phyloP scores from a whole-genome alignment of 2,113 vertebrate species.

The Crypturellus undulatus region DNA sequence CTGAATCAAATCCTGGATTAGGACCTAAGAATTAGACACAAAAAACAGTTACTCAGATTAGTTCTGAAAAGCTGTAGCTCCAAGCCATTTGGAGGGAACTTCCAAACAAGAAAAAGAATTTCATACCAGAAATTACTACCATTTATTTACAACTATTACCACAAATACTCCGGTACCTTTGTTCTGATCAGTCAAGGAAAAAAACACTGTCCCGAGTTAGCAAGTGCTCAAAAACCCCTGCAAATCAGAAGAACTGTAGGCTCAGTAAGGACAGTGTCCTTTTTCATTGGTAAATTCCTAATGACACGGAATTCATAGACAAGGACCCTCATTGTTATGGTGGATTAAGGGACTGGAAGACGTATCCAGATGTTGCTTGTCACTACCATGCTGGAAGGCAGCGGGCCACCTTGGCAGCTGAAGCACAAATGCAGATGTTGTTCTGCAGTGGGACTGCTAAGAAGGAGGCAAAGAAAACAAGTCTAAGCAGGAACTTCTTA shows the following conservation, averaged over 20 bases:
- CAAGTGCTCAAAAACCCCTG: neutral
- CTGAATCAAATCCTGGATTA: neutral
- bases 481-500: neutral
- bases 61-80: neutral
- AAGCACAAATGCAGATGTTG: neutral
- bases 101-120: neutral
- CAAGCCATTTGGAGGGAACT: neutral
- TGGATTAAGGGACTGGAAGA: neutral
- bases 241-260: neutral
- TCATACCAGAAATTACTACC: accelerated
- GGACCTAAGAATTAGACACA: neutral
- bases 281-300: neutral
- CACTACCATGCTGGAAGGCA: slow-evolving; percentile 36
- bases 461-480: slow-evolving; percentile 5
- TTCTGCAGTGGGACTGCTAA: neutral
- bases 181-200: neutral
- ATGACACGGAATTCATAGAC: slow-evolving; percentile 47
- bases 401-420: slow-evolving; percentile 7
- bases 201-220: neutral
- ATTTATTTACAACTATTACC: neutral
- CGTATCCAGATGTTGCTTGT: neutral
- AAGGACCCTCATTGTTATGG: slow-evolving; percentile 29
- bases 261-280: neutral
- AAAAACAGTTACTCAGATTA: neutral
- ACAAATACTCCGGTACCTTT: neutral